These are phyloP conservation scores for Axea sp. DNA, from an alignment of 2,888 invertebrate genomes.

Conservation along the genomic window DNA sequence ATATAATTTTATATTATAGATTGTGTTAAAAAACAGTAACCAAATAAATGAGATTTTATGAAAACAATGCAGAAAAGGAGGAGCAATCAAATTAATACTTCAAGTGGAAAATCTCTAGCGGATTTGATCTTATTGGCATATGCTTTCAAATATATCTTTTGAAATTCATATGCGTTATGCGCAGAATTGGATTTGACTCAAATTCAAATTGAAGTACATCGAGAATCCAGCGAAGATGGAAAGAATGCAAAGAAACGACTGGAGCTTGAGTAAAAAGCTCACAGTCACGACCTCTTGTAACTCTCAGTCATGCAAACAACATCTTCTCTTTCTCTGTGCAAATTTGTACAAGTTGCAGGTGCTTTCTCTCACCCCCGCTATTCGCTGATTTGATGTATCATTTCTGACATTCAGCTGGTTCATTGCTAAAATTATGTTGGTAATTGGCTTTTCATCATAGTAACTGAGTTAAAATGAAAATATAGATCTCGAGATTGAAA, in stretches of 20 bases:
- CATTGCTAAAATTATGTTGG: constrained; percentile 26
- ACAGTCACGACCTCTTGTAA: constrained; percentile 52
- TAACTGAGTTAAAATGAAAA: constrained; percentile 45
- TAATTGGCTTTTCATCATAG: constrained; percentile 44
- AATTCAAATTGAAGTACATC: constrained; percentile 45
- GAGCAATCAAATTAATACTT: constrained; percentile 43
- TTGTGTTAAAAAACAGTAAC: constrained; percentile 5
- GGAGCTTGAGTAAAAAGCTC: constrained; percentile 55
- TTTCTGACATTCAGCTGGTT: constrained; percentile 37
- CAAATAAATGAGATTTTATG: constrained; percentile 12
- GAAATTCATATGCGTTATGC: constrained; percentile 43
- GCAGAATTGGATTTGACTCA: constrained; percentile 51
- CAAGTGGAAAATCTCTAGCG: constrained; percentile 43
- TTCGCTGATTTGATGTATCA: constrained; percentile 44
- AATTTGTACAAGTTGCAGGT: constrained; percentile 56
- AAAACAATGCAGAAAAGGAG: constrained; percentile 25
- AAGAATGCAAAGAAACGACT: constrained; percentile 48
- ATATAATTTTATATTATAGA: no score
- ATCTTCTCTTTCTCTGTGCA: constrained; percentile 42
- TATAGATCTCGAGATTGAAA: constrained; percentile 4
- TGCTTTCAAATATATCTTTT: constrained; percentile 46
- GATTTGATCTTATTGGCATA: constrained; percentile 44
- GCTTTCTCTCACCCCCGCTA: neutral
- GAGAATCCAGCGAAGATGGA: constrained; percentile 43
- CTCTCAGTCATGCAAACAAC: constrained; percentile 55